Evolutionary conservation across 2,113 vertebrate species (phyloP), one percentile per base, ranked within the genome.

Genomic region (Columbina picui): DNA sequence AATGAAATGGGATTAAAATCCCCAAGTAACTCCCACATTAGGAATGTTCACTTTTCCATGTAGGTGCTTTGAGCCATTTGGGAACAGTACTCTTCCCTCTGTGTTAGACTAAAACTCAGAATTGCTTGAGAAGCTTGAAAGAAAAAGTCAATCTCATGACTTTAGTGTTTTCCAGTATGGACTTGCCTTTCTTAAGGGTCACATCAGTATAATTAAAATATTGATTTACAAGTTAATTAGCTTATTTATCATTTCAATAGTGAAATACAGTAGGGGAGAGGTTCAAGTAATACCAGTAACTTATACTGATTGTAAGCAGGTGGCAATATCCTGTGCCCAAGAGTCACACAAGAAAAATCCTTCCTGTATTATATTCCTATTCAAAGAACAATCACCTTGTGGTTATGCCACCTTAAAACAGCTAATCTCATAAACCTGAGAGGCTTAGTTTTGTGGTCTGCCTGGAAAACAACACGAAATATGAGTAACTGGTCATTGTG

Each of bases 201-300:
- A 63, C 45, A 90, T 67, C 59, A 91, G 59, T 12, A 10, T 94
- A 89, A 94, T 83, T 69, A 89, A 95, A 95, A 59, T 70, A 59
- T 32, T 74, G 70, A 50, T 87, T 95, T 93, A 79, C 39, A 16
- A 32, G 76, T 74, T 86, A 95, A 75, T 79, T 23, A 88, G 70
- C 19, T 95, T 14, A 79, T 74, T 85, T 80, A 36, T 79, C 3
- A 4, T 92, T 89, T 89, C 60, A 79, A 18, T 47, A 41, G 32
- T 71, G 87, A 93, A 49, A 94, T 65, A 69, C 63, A 64, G 77
- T 25, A 45, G 45, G 50, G 52, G 55, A 71, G 27, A 85, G 39
- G 41, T 71, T 91, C 85, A 55, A 83, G 67, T 21, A 19, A 92
- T 38, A 67, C 11, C 64, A 84, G 36, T 52, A 86, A 89, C 73